Conservation (phyloP, 2,113 vertebrate species). For the Stictonetta naevosa region DNA sequence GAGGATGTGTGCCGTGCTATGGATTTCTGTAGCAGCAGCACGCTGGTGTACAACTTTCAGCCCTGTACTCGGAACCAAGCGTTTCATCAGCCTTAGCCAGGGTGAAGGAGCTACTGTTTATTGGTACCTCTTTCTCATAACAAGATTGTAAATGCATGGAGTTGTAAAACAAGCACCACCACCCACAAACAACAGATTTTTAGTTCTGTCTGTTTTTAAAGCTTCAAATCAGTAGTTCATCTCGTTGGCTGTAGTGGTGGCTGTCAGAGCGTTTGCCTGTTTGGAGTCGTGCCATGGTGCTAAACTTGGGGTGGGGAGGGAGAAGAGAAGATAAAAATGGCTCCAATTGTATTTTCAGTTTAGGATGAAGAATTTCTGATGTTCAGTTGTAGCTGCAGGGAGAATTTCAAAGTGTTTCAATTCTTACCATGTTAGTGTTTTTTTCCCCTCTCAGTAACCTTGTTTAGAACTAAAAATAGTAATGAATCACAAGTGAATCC, state of each 20-base stretch:
- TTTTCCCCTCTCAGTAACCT: neutral
- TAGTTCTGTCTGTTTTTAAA: neutral
- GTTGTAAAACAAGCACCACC: neutral
- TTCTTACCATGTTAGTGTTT: neutral
- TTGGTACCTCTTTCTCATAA: neutral
- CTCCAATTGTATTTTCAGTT: neutral
- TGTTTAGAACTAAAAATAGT: neutral
- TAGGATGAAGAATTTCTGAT: neutral
- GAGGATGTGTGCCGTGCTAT: rapidly evolving
- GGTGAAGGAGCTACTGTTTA: neutral
- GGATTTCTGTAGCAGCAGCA: neutral
- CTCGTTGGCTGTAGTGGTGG: neutral
- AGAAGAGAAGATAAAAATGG: neutral
- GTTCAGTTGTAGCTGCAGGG: neutral
- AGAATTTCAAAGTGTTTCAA: neutral
- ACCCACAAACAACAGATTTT: neutral
- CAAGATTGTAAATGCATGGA: neutral
- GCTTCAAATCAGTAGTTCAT: neutral
- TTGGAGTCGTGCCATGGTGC: neutral
- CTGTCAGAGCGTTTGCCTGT: neutral
- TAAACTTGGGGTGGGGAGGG: neutral
- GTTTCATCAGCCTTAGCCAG: neutral
- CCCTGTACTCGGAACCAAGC: neutral
- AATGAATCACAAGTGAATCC: neutral
- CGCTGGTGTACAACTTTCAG: neutral